phyloP scores from a whole-genome alignment of 2,888 invertebrate genomes.

The Tipula vernalis region DNA sequence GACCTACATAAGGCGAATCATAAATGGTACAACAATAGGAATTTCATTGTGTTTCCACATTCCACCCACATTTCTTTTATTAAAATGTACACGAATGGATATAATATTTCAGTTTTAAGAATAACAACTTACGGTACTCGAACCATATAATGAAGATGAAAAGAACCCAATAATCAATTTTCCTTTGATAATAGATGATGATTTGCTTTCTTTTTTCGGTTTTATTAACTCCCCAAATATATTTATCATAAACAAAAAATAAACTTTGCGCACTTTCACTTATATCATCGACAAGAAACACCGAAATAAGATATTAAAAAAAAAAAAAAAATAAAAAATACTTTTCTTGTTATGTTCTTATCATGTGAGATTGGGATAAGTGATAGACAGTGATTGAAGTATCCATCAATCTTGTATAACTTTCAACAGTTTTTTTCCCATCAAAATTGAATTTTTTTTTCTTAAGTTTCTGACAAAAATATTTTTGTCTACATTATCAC shows the following conservation, averaged over 20 bases:
- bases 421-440: background rate
- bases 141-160: background rate
- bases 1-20: background rate
- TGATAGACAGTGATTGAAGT: background rate
- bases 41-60: background rate
- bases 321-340: background rate
- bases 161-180: background rate
- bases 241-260: background rate
- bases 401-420: background rate
- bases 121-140: background rate
- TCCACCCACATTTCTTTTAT: background rate
- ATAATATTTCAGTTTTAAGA: background rate
- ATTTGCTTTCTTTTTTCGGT: background rate
- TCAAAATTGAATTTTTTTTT: background rate
- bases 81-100: background rate
- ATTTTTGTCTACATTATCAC: background rate
- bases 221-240: background rate
- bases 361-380: background rate
- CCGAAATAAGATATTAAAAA: background rate
- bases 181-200: background rate
- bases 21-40: background rate
- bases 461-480: background rate
- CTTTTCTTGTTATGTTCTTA: background rate
- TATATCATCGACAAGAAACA: background rate
- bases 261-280: background rate